These are phyloP conservation scores for Cenopis cana DNA, from an alignment of 2,888 invertebrate genomes.

Conservation along the genomic window DNA sequence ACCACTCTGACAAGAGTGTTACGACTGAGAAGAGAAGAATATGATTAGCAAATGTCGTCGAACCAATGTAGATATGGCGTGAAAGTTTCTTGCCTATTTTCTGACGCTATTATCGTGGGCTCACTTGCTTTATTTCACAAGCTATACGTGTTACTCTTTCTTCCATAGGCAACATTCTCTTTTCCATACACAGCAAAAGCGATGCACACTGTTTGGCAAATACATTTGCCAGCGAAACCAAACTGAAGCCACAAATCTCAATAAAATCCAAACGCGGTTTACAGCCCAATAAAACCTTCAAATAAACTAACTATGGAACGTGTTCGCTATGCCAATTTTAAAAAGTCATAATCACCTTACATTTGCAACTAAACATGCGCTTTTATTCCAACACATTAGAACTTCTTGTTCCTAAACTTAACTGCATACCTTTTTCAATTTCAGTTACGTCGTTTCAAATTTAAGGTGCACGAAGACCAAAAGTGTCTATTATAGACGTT, in stretches of 20 bases:
- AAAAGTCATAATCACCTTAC: constrained; percentile 1
- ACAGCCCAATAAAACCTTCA: constrained; percentile 30
- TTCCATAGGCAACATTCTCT: neutral
- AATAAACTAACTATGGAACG: constrained; percentile 14
- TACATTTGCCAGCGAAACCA: neutral
- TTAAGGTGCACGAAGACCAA: neutral
- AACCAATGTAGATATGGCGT: neutral
- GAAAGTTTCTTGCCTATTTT: neutral
- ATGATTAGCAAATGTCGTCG: no score
- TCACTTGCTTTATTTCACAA: neutral
- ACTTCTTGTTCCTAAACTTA: no score
- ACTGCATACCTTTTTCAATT: neutral
- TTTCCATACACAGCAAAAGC: neutral
- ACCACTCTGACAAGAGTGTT: no score
- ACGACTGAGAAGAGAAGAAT: no score
- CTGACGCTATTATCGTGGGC: neutral
- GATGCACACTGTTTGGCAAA: neutral
- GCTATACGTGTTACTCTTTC: neutral
- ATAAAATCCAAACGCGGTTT: constrained; percentile 9
- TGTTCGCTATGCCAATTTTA: neutral
- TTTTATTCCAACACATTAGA: neutral
- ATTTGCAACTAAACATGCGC: neutral
- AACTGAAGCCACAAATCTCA: constrained; percentile 9
- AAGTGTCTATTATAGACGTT: no score
- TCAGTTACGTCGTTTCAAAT: constrained; percentile 10